Evolutionary conservation across 92 coral and sea anemone genomes (phyloP).

Genomic region (Epizoanthus stellaris): DNA sequence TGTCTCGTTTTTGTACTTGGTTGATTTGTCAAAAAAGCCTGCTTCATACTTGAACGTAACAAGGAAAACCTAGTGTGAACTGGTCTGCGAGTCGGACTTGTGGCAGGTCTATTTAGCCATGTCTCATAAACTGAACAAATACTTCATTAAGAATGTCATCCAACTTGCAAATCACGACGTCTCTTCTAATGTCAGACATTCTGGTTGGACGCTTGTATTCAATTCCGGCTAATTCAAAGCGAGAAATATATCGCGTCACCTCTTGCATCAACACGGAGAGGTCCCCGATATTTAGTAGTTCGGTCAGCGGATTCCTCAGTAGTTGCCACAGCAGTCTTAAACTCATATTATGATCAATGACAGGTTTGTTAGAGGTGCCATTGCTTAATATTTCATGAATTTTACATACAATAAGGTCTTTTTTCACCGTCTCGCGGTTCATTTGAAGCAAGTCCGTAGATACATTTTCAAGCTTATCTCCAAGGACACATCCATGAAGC

Average conservation of each 20-base stretch:
- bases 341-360: background rate
- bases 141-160: slow-evolving; percentile 83
- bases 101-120: background rate
- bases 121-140: slow-evolving; percentile 23
- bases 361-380: background rate
- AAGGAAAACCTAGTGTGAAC: too few species aligned
- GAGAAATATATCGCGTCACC: slow-evolving; percentile 69
- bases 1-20: too few species aligned
- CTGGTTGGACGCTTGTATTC: slow-evolving; percentile 74
- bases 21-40: too few species aligned
- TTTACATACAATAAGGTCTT: slow-evolving; percentile 31
- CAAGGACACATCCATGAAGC: slow-evolving; percentile 59
- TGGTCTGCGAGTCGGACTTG: too few species aligned
- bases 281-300: slow-evolving; percentile 60
- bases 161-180: slow-evolving; percentile 81
- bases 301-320: slow-evolving; percentile 71
- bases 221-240: slow-evolving; percentile 87
- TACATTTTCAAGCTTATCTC: slow-evolving; percentile 30
- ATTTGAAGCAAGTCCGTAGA: slow-evolving; percentile 15
- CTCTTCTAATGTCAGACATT: slow-evolving; percentile 88
- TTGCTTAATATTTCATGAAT: slow-evolving; percentile 20
- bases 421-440: slow-evolving; percentile 8
- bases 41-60: too few species aligned
- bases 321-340: slow-evolving; percentile 71
- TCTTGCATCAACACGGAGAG: slow-evolving; percentile 67